Evolutionary conservation across 2,113 vertebrate species (phyloP), one percentile per base, ranked within the genome.

Genomic region (Amphiprion ocellaris): DNA sequence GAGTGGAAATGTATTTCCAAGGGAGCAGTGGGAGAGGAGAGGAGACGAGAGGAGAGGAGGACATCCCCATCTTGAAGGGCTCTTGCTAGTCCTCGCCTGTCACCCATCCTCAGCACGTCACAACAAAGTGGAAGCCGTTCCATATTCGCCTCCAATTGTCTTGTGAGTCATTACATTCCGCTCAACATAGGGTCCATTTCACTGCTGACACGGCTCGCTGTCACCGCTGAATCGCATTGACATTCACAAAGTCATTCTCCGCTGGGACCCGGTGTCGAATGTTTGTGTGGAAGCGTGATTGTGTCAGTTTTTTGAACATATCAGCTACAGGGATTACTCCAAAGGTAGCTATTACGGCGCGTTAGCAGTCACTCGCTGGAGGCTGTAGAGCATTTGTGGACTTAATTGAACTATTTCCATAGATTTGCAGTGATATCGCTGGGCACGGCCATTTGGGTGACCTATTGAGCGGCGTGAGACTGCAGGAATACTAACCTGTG

Each of bases 181-280:
- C 79, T 86, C 89, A 77, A 80, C 86, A 72, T 69, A 44, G 82
- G 77, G 73, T 77, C 86, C 77, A 85, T 91, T 90, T 83, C 90
- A 70, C 68, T 71, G 76, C 86, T 87, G 89, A 93, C 88, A 90
- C 28, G 77, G 63, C 81, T 77, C 12, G 82, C 89, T 91, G 87
- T 90, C 88, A 89, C 64, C 69, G 26, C 80, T 61, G 81, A 87
- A 89, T 86, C 56, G n/a, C 85, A 80, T 82, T 90, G 91, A 88
- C 91, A 92, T 90, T 89, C 87, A 90, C 78, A 90, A 89, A 91
- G 88, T 88, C 85, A 79, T 62, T 63, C 82, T 87, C 91, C 78
- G 0, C 63, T 24, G 84, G 76, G 84, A 85, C 30, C 61, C 23
- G 2, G 15, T 59, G 33, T 68, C 33, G 16, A 39, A 10, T 58